Percentiles rank a stretch among this genome's conserved stretches.
Evolutionary conservation across 2,888 invertebrate species (phyloP).

Genomic region (Amphipoea oculea): DNA sequence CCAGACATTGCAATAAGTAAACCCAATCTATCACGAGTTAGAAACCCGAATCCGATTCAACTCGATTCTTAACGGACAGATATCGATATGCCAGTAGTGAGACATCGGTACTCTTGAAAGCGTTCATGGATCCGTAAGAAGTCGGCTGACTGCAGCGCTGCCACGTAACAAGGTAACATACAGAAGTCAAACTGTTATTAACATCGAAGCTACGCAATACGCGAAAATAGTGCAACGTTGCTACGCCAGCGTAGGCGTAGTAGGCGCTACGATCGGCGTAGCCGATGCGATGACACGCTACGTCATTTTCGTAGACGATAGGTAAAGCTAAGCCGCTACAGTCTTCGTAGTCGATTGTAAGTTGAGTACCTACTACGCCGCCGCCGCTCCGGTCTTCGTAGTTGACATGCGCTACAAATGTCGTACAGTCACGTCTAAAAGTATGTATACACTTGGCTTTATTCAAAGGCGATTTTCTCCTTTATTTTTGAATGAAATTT

Average conservation of each 20-base stretch:
- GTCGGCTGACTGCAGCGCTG: constrained; percentile 71
- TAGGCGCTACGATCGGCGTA: constrained; percentile 29
- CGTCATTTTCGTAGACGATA: constrained; percentile 22
- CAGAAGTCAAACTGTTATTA: constrained; percentile 42
- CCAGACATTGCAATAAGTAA: constrained; percentile 46
- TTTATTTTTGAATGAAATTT: too few relatives aligned
- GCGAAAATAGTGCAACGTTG: background rate
- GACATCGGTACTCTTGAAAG: constrained; percentile 70
- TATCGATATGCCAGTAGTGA: constrained; percentile 67
- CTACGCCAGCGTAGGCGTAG: constrained; percentile 23
- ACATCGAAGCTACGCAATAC: constrained; percentile 1
- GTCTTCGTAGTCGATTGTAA: background rate
- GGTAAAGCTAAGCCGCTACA: background rate
- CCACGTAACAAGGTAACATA: constrained; percentile 41
- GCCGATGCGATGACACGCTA: constrained; percentile 13
- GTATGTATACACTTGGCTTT: too few relatives aligned
- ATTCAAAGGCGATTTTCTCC: too few relatives aligned
- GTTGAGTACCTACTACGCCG: background rate
- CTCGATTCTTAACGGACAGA: constrained; percentile 63
- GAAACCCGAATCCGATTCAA: constrained; percentile 59
- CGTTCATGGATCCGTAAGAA: constrained; percentile 82
- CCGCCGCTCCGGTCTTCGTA: background rate
- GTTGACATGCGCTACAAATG: background rate
- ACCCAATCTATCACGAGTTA: constrained; percentile 56
- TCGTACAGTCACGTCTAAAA: background rate